Evolutionary conservation across 2,113 vertebrate genomes (phyloP).

Genomic region (Psittacus erithacus): DNA sequence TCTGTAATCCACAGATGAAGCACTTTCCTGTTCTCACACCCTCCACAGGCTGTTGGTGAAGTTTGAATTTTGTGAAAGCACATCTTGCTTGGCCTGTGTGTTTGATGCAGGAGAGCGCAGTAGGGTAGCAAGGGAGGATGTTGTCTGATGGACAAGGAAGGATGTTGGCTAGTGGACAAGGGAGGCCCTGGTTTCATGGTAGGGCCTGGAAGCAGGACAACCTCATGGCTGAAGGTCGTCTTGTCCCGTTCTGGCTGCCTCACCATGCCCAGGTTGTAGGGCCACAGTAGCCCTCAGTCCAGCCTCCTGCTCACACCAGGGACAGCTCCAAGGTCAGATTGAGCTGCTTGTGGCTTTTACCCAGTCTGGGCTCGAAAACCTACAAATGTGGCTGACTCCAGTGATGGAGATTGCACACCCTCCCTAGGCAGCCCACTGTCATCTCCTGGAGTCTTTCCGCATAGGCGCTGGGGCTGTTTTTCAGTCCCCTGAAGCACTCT

Average conservation of each 20-base stretch:
- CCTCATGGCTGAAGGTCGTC: background rate
- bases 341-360: background rate
- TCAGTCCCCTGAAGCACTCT: background rate
- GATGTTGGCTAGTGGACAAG: background rate
- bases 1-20: background rate
- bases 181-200: background rate
- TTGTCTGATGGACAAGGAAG: background rate
- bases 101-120: accelerated
- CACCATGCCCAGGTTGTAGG: accelerated
- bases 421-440: accelerated
- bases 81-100: accelerated
- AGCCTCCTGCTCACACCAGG: background rate
- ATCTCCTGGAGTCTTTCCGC: background rate
- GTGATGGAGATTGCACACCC: background rate
- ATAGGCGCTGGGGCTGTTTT: background rate
- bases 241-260: accelerated
- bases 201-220: background rate
- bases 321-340: background rate
- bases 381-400: background rate
- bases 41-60: accelerated
- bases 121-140: accelerated
- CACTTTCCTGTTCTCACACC: background rate
- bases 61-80: background rate
- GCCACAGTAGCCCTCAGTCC: background rate
- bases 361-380: background rate